These are phyloP conservation scores for Coelogynopora nodosa DNA, from an alignment of 2,888 invertebrate genomes.

Conservation along the genomic window DNA sequence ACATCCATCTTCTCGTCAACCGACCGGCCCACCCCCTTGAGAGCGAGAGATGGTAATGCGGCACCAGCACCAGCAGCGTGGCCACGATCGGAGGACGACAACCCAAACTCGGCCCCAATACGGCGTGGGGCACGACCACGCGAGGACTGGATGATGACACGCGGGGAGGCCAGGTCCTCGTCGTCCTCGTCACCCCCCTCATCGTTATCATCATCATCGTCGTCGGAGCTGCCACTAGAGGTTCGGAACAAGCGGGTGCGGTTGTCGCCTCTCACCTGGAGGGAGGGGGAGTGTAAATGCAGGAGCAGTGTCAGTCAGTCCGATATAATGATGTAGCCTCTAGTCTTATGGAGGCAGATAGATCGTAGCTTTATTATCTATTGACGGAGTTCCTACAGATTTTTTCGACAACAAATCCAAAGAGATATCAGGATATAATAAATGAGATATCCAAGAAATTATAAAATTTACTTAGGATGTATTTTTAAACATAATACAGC, in stretches of 20 bases:
- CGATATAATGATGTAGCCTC: neutral
- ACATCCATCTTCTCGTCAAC: neutral
- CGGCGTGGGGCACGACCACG: neutral
- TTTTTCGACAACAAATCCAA: too few species aligned
- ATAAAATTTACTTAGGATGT: too few species aligned
- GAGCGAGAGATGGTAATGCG: too few species aligned
- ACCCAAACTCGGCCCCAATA: too few species aligned
- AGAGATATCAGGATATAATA: neutral
- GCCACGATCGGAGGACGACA: too few species aligned
- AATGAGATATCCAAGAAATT: neutral
- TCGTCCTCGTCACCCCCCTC: constrained; percentile 1
- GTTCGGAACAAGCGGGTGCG: neutral
- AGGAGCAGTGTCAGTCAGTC: neutral
- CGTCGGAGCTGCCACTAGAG: neutral
- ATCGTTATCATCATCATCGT: neutral
- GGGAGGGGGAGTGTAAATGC: neutral
- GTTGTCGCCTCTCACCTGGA: neutral
- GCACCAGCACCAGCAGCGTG: too few species aligned
- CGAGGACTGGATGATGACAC: neutral
- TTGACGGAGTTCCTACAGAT: too few species aligned
- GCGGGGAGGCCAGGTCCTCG: neutral
- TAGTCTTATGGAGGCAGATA: too few species aligned
- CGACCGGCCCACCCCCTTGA: neutral
- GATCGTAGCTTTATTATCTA: too few species aligned
- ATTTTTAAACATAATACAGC: too few species aligned